Evolutionary conservation across 2,888 invertebrate species (phyloP).

Genomic region (Stegana nigrithorax): DNA sequence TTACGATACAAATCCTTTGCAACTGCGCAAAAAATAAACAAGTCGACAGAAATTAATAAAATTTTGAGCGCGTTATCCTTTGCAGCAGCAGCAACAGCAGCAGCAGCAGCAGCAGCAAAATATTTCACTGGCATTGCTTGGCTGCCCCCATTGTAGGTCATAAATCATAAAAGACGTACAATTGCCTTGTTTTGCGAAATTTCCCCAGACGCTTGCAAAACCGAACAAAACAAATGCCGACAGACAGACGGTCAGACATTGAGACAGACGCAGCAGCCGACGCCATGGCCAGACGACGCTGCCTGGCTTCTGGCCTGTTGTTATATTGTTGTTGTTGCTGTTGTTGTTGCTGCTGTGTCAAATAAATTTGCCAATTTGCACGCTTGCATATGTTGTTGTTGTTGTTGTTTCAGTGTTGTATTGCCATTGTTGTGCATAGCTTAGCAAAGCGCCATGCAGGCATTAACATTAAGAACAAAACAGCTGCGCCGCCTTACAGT

Average conservation of each 20-base stretch:
- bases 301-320: conserved; percentile 35
- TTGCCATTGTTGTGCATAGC: conserved; percentile 10
- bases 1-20: no score
- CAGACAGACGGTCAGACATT: not conserved
- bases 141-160: conserved; percentile 32
- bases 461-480: not conserved
- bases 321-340: not conserved
- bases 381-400: conserved; percentile 33
- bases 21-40: conserved; percentile 17
- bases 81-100: no score
- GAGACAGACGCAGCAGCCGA: not conserved
- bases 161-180: conserved; percentile 58
- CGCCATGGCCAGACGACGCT: conserved; percentile 24
- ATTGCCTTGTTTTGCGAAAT: conserved; percentile 36
- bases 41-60: not conserved
- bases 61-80: no score
- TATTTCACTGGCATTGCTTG: no score
- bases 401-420: not conserved
- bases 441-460: conserved; percentile 6
- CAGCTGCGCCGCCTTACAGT: no score
- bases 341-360: not conserved
- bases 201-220: conserved; percentile 18
- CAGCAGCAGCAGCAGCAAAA: no score
- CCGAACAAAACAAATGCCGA: not conserved
- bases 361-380: conserved; percentile 45